Evolutionary conservation across 2,888 invertebrate genomes (phyloP).

Genomic region (Chaetoderma sp.): DNA sequence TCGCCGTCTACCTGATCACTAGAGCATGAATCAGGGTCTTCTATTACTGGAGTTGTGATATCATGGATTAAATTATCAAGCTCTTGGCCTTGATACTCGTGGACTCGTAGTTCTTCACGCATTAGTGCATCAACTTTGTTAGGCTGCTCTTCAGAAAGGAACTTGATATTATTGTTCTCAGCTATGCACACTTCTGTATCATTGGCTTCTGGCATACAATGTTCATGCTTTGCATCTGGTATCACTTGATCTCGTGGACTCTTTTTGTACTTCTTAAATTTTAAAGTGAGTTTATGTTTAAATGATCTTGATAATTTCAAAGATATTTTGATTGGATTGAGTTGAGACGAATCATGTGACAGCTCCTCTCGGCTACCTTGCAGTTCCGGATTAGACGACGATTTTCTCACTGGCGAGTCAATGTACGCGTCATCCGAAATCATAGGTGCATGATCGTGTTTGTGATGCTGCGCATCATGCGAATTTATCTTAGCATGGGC

Average conservation of each 20-base stretch:
- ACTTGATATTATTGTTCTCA: slow-evolving; percentile 1
- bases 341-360: too few species aligned
- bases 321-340: neutral
- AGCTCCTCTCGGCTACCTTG: neutral
- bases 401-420: slow-evolving; percentile 14
- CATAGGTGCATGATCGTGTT: neutral
- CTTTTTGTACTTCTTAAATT: neutral
- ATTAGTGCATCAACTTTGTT: neutral
- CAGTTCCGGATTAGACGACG: slow-evolving; percentile 29
- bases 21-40: slow-evolving; percentile 13
- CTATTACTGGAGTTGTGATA: slow-evolving; percentile 6
- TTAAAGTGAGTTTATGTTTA: neutral
- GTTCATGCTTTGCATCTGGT: too few species aligned
- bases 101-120: neutral
- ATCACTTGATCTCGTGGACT: too few species aligned
- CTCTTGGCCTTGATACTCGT: neutral
- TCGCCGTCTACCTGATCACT: neutral
- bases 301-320: too few species aligned
- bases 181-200: neutral
- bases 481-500: neutral
- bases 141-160: neutral
- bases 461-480: neutral
- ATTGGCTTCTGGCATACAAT: too few species aligned
- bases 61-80: slow-evolving; percentile 11
- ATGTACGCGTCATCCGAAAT: neutral